Evolutionary conservation across 2,888 invertebrate genomes (phyloP).

Genomic region (Meteorus cinctellus): DNA sequence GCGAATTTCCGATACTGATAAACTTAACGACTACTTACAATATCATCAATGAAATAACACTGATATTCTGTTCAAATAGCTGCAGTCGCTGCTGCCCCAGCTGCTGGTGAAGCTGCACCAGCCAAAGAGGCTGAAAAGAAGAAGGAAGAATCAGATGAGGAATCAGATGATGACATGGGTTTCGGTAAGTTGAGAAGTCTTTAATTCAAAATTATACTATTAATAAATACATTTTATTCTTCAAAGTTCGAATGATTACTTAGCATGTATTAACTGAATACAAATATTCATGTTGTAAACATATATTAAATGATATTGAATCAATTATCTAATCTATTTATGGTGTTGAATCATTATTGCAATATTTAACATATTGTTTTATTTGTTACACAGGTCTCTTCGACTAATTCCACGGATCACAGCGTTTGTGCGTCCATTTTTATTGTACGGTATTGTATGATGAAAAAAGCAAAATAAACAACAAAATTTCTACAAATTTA

Average conservation of each 20-base stretch:
- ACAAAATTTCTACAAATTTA: conserved; percentile 28
- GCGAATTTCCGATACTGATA: not conserved
- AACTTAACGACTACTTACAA: too few relatives aligned
- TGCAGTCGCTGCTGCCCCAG: conserved; percentile 72
- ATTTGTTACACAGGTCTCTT: conserved; percentile 82
- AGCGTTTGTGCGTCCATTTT: conserved; percentile 41
- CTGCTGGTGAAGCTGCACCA: conserved; percentile 77
- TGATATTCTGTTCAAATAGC: conserved; percentile 42
- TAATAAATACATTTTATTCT: conserved; percentile 47
- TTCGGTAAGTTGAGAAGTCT: conserved; percentile 79
- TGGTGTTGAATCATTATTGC: conserved; percentile 44
- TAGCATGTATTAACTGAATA: conserved; percentile 78
- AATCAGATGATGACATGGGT: conserved; percentile 95
- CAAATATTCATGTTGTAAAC: conserved; percentile 52
- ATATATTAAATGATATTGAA: conserved; percentile 58
- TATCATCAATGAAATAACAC: not conserved
- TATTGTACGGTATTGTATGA: conserved; percentile 50
- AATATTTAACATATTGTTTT: conserved; percentile 59
- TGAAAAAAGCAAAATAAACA: conserved; percentile 48
- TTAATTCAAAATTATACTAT: conserved; percentile 33
- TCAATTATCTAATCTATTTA: conserved; percentile 31
- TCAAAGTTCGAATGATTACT: conserved; percentile 74
- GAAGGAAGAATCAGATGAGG: conserved; percentile 86
- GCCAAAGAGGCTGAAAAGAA: conserved; percentile 85
- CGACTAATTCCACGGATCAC: conserved; percentile 76